Evolutionary conservation across 2,797 vertebrate species (phyloP).

Genomic region (Sardinella longiceps): DNA sequence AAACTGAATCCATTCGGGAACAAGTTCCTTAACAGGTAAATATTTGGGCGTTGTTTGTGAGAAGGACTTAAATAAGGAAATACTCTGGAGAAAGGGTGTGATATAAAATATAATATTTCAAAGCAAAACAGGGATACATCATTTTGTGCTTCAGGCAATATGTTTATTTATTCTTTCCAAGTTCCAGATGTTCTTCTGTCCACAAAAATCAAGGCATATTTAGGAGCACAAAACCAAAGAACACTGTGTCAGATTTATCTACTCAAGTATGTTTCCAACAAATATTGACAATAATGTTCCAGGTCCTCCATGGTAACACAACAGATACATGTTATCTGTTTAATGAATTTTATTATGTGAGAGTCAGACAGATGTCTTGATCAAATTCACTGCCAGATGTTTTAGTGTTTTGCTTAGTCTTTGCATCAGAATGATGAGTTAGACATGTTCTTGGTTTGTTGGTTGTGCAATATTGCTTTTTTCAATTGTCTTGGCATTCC

Average conservation of each 20-base stretch:
- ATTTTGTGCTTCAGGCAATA: not conserved
- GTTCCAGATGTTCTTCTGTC: not conserved
- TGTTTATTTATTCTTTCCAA: constrained; percentile 10
- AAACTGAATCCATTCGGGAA: constrained; percentile 89
- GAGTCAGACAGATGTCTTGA: not conserved
- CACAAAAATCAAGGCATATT: not conserved
- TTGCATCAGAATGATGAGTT: not conserved
- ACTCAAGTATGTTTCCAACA: not conserved
- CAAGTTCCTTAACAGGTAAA: constrained; percentile 87
- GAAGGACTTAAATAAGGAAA: constrained; percentile 6
- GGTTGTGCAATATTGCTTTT: not conserved
- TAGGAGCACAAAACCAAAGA: not conserved
- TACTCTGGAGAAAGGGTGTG: not conserved
- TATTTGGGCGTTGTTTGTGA: no score
- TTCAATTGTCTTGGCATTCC: not conserved
- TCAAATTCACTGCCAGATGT: not conserved
- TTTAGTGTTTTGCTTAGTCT: not conserved
- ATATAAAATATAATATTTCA: not conserved
- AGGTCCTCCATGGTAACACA: not conserved
- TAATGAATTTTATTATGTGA: not conserved
- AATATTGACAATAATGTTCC: not conserved
- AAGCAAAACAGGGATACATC: not conserved
- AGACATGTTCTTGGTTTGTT: not conserved
- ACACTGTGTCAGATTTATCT: not conserved
- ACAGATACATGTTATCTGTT: not conserved